Evolutionary conservation across 2,113 vertebrate species (phyloP), one percentile per base, ranked within the genome.

Genomic region (Pycnonotus jocosus): DNA sequence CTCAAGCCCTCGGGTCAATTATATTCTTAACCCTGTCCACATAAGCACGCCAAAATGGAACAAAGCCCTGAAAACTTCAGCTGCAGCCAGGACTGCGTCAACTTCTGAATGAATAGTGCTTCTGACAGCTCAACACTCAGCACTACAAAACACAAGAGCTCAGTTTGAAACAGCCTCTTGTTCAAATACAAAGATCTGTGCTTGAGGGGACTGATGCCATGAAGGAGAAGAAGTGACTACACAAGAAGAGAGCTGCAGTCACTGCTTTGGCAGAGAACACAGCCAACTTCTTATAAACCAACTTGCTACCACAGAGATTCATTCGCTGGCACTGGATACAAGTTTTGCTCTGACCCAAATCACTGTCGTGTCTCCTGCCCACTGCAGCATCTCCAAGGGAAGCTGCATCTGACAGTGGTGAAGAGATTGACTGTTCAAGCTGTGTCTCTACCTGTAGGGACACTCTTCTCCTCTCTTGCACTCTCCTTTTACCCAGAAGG

Each of bases 401-500:
- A 72, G 61, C 38, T 44, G 54, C 21, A 53, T 86, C 95, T 42
- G 62, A 44, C 15, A 0, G 0, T 1, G 3, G 35, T 3, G 35
- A 70, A 27, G 6, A 44, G 12, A 40, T 1, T 6, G n/a, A 40
- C 10, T 20, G 37, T 22, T n/a, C 14, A 15, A 78, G 40, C 11
- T 87, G 21, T 23, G 19, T 25, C 21, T 33, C 71, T 95, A 99
- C 99, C 99, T 99, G 97, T 99, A 99, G 1, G 99, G 99, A 95
- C 99, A 99, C 91, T 99, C 99, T 80, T 99, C 99, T 66, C 99
- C 99, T 98, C 99, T 98, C 97, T 99, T 99, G 96, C 99, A 99
- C 84, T 99, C 99, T 93, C 99, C 99, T 96, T 99, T 99, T 22
- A 99, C 99, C 99, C 99, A 99, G 96, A 99, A 99, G 92, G 99